Evolutionary conservation across 2,113 vertebrate species (phyloP).

Genomic region (Collichthys lucidus): DNA sequence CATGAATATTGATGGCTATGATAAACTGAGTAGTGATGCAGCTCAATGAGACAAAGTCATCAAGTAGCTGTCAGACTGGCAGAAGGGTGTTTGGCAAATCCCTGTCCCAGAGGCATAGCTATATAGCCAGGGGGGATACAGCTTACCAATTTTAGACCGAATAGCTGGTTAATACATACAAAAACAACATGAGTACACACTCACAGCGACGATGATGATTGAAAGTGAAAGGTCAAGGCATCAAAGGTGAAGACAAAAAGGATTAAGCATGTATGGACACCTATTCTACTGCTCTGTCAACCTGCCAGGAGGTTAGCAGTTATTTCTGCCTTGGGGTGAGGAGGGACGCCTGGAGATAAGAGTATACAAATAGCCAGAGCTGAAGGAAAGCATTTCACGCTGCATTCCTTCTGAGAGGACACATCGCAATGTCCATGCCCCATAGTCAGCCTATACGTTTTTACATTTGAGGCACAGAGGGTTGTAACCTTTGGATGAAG

Average conservation of each 20-base stretch:
- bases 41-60: constrained; percentile 49
- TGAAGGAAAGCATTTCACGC: constrained; percentile 60
- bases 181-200: constrained; percentile 4
- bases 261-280: not conserved
- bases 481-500: not conserved
- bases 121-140: constrained; percentile 32
- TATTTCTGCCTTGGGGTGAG: constrained; percentile 48
- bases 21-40: constrained; percentile 26
- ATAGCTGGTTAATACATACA: constrained; percentile 26
- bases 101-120: constrained; percentile 26
- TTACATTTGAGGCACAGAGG: not conserved
- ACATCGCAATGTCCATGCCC: not conserved
- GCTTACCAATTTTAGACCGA: constrained; percentile 47
- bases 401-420: constrained; percentile 42
- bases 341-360: constrained; percentile 43
- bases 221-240: constrained; percentile 16
- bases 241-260: not conserved
- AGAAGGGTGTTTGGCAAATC: constrained; percentile 18
- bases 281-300: constrained; percentile 23
- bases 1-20: constrained; percentile 65
- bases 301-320: constrained; percentile 35
- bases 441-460: not conserved
- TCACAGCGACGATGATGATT: not conserved
- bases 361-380: constrained; percentile 52
- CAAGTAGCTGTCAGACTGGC: constrained; percentile 55